phyloP scores from a whole-genome alignment of 2,113 vertebrate genomes.

The Aphyosemion australe region DNA sequence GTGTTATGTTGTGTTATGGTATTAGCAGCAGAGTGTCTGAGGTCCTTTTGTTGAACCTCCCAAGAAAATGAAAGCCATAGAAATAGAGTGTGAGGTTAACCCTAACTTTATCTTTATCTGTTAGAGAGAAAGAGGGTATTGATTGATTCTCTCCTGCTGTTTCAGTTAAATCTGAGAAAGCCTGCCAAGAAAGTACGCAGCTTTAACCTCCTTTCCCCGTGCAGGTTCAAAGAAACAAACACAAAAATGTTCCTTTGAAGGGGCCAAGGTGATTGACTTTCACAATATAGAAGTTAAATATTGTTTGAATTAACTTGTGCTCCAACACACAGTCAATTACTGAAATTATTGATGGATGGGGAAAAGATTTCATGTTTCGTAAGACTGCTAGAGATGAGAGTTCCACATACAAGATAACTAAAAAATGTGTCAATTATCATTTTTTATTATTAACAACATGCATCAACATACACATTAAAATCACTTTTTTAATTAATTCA shows the following conservation, averaged over 20 bases:
- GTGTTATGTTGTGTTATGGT: conserved; percentile 10
- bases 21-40: conserved; percentile 32
- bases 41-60: conserved; percentile 44
- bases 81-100: conserved; percentile 32
- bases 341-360: neutral
- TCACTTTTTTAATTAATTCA: no score
- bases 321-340: neutral
- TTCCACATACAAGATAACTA: neutral
- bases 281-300: conserved; percentile 14
- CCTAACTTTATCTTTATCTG: conserved; percentile 38
- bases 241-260: conserved; percentile 45
- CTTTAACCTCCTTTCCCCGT: conserved; percentile 17
- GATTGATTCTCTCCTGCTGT: conserved; percentile 75
- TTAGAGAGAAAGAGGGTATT: conserved; percentile 64
- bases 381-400: neutral
- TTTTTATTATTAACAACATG: no score
- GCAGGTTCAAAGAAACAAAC: conserved; percentile 51
- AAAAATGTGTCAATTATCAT: neutral
- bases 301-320: conserved; percentile 27
- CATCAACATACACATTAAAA: no score
- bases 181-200: conserved; percentile 32
- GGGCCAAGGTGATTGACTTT: conserved; percentile 18
- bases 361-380: neutral
- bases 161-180: conserved; percentile 64
- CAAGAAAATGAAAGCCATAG: conserved; percentile 52